Evolutionary conservation across 1,140 invertebrate species (phyloP).

Genomic region (Cotesia glomerata): DNA sequence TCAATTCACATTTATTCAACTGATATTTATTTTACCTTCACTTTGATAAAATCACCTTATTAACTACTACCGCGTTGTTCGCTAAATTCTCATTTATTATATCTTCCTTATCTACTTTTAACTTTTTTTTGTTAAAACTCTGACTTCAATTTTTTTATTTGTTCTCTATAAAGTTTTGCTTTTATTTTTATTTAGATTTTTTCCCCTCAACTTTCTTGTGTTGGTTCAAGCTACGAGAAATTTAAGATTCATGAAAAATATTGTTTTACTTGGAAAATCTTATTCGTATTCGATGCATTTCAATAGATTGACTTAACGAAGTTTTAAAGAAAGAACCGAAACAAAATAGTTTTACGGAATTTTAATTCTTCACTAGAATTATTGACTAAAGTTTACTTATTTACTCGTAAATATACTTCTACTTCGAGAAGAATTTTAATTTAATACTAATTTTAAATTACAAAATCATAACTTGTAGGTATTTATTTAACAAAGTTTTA

Average conservation of each 20-base stretch:
- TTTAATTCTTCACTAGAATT: no score
- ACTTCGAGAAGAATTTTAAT: no score
- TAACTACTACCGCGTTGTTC: background rate
- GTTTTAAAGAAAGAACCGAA: no score
- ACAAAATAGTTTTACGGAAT: no score
- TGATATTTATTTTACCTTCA: background rate
- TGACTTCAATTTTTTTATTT: background rate
- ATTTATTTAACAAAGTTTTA: no score
- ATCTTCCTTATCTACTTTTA: background rate
- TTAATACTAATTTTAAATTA: no score
- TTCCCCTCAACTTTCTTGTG: background rate
- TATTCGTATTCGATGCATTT: conserved; percentile 50
- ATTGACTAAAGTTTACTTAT: no score
- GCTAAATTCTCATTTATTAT: conserved; percentile 22
- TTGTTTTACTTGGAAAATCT: conserved; percentile 42
- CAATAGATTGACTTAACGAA: conserved; percentile 32
- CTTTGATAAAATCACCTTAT: no score
- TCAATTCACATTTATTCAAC: background rate
- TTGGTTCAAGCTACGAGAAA: conserved; percentile 27
- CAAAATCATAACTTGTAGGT: no score
- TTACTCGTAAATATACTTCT: no score
- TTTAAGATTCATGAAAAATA: conserved; percentile 52
- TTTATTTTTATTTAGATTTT: background rate
- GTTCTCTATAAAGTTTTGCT: background rate
- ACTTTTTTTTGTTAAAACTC: background rate